Evolutionary conservation across 2,113 vertebrate genomes (phyloP).

Genomic region (Hemiscyllium ocellatum): DNA sequence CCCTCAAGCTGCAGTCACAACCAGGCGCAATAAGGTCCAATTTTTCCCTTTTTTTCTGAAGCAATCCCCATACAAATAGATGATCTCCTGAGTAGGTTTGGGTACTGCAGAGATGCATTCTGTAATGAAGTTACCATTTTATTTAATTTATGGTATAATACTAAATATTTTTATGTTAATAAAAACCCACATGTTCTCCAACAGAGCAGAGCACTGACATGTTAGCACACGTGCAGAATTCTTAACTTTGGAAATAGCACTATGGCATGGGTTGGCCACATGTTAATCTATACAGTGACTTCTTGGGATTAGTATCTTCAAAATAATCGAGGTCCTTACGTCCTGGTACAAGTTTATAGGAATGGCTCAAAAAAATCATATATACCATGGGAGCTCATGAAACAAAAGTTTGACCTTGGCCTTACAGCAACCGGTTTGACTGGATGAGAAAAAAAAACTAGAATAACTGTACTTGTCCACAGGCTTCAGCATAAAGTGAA

Average conservation of each 20-base stretch:
- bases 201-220: background rate
- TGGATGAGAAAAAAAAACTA: background rate
- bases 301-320: background rate
- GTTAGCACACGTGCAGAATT: background rate
- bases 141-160: background rate
- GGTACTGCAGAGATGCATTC: background rate
- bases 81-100: background rate
- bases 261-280: background rate
- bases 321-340: background rate
- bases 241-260: background rate
- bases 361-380: background rate
- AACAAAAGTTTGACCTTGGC: background rate
- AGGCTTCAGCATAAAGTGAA: background rate
- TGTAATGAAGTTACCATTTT: background rate
- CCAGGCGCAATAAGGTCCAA: background rate
- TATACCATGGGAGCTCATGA: background rate
- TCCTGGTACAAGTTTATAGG: background rate
- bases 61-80: background rate
- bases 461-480: background rate
- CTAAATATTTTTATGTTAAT: background rate
- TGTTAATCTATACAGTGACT: background rate
- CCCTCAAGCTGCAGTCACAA: background rate
- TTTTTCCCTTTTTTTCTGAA: background rate
- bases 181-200: background rate
- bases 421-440: background rate